Evolutionary conservation across 1,140 invertebrate genomes (phyloP).

Genomic region (Mylabris phalerata): DNA sequence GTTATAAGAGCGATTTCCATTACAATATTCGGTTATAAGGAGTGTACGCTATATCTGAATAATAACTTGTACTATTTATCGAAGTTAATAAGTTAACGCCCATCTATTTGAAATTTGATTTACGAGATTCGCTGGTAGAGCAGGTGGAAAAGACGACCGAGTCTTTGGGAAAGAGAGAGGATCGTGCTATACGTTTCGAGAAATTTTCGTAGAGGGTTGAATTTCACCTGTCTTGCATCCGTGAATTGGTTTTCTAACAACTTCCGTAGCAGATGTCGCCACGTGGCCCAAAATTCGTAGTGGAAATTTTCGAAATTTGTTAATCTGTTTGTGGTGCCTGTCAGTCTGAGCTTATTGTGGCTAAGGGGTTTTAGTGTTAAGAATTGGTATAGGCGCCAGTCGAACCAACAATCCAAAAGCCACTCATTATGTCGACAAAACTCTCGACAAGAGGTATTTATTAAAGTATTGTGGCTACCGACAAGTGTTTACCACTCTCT

Average conservation of each 20-base stretch:
- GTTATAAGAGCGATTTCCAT: conserved; percentile 27
- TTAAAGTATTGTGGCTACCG: conserved; percentile 23
- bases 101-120: conserved; percentile 44
- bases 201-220: conserved; percentile 18
- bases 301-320: too few relatives aligned
- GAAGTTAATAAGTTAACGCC: conserved; percentile 42
- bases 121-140: conserved; percentile 32
- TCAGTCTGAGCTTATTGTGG: conserved; percentile 14
- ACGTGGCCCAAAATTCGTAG: background rate
- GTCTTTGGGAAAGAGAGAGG: background rate
- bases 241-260: conserved; percentile 37
- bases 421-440: conserved; percentile 21
- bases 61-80: conserved; percentile 27
- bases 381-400: conserved; percentile 14
- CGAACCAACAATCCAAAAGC: conserved; percentile 10
- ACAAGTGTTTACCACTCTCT: conserved; percentile 24
- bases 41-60: conserved; percentile 1
- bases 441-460: conserved; percentile 20
- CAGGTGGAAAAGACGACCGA: conserved; percentile 31
- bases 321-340: background rate
- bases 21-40: too few relatives aligned
- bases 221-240: conserved; percentile 36
- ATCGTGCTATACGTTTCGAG: too few relatives aligned
- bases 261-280: conserved; percentile 34
- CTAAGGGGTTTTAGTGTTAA: too few relatives aligned